These are phyloP conservation scores for Danio kyathit DNA, from an alignment of 2,797 vertebrate genomes.

Conservation along the genomic window DNA sequence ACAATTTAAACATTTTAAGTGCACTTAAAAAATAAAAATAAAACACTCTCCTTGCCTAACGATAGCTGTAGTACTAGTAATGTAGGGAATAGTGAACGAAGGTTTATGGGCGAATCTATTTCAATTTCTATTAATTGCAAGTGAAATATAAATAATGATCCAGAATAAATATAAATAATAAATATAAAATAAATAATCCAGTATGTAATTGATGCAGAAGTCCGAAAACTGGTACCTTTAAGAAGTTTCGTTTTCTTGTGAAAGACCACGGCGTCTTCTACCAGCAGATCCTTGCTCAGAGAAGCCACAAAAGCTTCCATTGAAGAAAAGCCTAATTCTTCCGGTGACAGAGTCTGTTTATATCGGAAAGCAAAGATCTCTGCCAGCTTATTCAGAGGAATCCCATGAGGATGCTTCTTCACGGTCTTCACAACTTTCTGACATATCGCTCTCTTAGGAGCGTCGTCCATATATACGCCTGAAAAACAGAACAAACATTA, in stretches of 20 bases:
- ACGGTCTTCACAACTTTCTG: conserved; percentile 34
- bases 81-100: too few species aligned
- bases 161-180: too few species aligned
- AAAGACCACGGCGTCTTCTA: conserved; percentile 14
- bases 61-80: too few species aligned
- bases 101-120: too few species aligned
- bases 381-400: conserved; percentile 16
- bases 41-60: too few species aligned
- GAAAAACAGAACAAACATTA: conserved; percentile 17
- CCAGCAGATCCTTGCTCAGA: not conserved
- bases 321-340: conserved; percentile 13
- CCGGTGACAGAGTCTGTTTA: conserved; percentile 4
- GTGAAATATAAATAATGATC: too few species aligned
- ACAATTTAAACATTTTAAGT: too few species aligned
- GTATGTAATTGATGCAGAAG: not conserved
- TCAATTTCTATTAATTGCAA: too few species aligned
- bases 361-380: conserved; percentile 7
- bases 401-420: conserved; percentile 38
- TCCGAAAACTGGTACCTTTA: not conserved
- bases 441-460: not conserved
- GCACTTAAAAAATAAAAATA: too few species aligned
- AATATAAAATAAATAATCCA: too few species aligned
- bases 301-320: conserved; percentile 26
- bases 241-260: not conserved
- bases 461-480: conserved; percentile 40